Conservation (phyloP, 2,113 vertebrate genomes). For the Cranoglanis bouderius region DNA sequence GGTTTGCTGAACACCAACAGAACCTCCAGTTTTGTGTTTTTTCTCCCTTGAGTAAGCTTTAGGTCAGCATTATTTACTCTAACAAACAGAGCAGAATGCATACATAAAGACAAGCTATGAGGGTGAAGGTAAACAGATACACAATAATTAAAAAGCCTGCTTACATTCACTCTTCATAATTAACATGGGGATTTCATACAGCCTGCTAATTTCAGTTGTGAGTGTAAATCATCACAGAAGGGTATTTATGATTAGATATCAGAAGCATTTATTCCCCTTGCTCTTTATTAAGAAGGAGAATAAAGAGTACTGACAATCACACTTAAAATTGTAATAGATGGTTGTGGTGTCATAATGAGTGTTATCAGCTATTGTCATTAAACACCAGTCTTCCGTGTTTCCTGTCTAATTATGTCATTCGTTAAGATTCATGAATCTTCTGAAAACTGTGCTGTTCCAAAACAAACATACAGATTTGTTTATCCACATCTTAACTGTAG, state of each 20-base stretch:
- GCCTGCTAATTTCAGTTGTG: slow-evolving; percentile 58
- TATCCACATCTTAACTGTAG: neutral
- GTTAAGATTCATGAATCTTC: neutral
- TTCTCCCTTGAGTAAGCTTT: neutral
- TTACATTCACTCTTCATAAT: slow-evolving; percentile 75
- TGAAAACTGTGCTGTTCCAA: neutral
- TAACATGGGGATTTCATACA: slow-evolving; percentile 60
- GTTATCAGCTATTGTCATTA: slow-evolving; percentile 15
- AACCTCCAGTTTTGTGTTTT: neutral
- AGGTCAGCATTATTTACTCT: slow-evolving; percentile 48
- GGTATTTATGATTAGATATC: slow-evolving; percentile 61
- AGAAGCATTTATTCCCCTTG: slow-evolving; percentile 46
- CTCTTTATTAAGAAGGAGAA: slow-evolving; percentile 22
- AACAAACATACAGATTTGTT: neutral
- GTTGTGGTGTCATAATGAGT: slow-evolving; percentile 16
- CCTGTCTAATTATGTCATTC: slow-evolving; percentile 4
- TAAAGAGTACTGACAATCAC: slow-evolving; percentile 3
- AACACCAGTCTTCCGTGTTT: neutral
- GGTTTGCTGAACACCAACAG: slow-evolving; percentile 5
- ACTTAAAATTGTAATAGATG: slow-evolving; percentile 33
- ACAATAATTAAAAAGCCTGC: slow-evolving; percentile 75
- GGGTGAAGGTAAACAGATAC: slow-evolving; percentile 68
- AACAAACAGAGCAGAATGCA: slow-evolving; percentile 49
- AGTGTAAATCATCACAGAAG: slow-evolving; percentile 58
- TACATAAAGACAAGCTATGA: slow-evolving; percentile 57